These are phyloP conservation scores for Buphagus erythrorhynchus DNA, from an alignment of 2,797 vertebrate genomes.

Conservation along the genomic window DNA sequence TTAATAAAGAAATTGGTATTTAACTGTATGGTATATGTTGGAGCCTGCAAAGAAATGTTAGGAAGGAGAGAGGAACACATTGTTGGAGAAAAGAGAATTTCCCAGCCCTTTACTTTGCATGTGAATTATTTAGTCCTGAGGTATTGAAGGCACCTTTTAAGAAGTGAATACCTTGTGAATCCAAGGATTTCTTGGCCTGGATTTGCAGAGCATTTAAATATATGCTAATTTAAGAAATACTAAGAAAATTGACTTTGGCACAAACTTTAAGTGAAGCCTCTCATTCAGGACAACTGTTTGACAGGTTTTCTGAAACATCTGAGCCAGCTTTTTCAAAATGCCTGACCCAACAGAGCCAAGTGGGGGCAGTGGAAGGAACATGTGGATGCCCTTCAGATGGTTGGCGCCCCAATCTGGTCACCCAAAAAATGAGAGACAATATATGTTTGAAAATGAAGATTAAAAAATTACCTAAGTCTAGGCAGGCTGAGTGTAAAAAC, in stretches of 20 bases:
- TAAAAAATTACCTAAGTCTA: neutral
- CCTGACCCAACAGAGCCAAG: neutral
- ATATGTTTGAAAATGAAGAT: neutral
- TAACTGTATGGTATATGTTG: neutral
- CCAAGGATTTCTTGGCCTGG: neutral
- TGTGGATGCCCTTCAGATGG: neutral
- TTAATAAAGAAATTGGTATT: neutral
- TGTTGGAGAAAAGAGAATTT: neutral
- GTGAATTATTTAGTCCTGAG: neutral
- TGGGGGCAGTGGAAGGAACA: neutral
- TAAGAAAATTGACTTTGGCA: neutral
- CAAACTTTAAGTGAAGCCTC: neutral
- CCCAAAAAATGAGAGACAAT: neutral
- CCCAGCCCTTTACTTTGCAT: neutral
- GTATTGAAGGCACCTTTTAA: neutral
- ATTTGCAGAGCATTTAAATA: neutral
- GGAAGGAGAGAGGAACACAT: neutral
- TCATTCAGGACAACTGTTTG: neutral
- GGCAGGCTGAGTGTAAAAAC: neutral
- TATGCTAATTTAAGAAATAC: neutral
- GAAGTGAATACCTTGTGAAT: neutral
- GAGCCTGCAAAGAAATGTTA: neutral
- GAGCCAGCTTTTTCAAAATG: neutral
- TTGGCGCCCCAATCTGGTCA: neutral
- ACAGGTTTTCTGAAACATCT: neutral